Evolutionary conservation across 2,888 invertebrate species (phyloP).

Genomic region (Caenorhabditis zanzibari): DNA sequence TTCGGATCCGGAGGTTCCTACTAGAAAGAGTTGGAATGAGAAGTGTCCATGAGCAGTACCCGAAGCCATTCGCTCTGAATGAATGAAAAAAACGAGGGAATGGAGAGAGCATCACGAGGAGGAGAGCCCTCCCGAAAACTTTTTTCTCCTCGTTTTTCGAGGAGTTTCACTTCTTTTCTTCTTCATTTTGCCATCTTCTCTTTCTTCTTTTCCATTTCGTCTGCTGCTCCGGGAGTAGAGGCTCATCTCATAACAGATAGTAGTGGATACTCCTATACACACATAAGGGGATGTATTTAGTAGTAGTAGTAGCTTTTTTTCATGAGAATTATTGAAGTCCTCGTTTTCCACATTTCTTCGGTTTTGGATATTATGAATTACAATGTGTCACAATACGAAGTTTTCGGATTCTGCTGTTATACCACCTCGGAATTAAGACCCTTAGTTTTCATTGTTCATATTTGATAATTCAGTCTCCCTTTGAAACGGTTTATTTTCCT

Average conservation of each 20-base stretch:
- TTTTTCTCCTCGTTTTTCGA: constrained; percentile 45
- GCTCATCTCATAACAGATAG: constrained; percentile 52
- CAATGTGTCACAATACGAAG: too few relatives aligned
- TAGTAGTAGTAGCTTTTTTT: too few relatives aligned
- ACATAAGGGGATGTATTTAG: too few relatives aligned
- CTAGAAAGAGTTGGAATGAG: not conserved
- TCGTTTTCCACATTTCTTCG: too few relatives aligned
- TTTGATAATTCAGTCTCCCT: too few relatives aligned
- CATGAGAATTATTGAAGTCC: too few relatives aligned
- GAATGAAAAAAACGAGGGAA: constrained; percentile 14
- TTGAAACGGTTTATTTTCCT: too few relatives aligned
- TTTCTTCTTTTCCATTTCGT: not conserved
- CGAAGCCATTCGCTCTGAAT: not conserved
- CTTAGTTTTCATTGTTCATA: too few relatives aligned
- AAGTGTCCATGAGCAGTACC: constrained; percentile 1
- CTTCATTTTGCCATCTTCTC: constrained; percentile 3
- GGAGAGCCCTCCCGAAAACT: constrained; percentile 17
- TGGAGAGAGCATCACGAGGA: constrained; percentile 22
- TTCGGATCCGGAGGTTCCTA: not conserved
- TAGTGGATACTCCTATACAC: too few relatives aligned
- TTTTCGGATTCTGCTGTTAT: too few relatives aligned
- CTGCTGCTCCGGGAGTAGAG: not conserved
- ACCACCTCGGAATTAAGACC: too few relatives aligned
- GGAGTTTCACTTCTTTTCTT: constrained; percentile 30
- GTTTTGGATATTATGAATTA: too few relatives aligned